A percentile compares a stretch with the other conserved stretches of the same genome.
These are phyloP conservation scores for Pangasius macronema DNA, from an alignment of 2,797 vertebrate species.

Conservation along the genomic window DNA sequence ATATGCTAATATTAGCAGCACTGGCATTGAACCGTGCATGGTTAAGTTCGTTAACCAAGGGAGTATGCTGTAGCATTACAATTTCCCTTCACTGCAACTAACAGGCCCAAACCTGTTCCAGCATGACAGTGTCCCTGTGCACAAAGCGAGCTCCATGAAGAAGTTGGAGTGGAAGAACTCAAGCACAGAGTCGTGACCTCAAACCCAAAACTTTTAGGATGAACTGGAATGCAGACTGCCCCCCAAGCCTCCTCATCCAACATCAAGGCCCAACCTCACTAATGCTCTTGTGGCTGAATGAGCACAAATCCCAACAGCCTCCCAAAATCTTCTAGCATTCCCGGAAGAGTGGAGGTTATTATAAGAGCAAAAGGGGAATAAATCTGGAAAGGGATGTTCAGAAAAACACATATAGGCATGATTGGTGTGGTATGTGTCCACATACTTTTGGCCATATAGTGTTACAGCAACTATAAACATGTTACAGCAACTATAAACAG, in stretches of 20 bases:
- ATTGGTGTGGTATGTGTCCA: not conserved
- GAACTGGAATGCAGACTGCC: not conserved
- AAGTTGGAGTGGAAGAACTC: not conserved
- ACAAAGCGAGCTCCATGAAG: not conserved
- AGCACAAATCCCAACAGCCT: not conserved
- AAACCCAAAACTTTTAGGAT: not conserved
- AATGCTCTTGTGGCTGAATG: not conserved
- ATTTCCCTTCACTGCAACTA: too few species aligned
- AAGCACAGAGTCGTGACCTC: not conserved
- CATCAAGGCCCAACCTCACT: too few species aligned
- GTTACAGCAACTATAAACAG: not conserved
- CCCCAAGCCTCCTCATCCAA: not conserved
- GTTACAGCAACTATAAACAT: not conserved
- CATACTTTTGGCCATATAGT: not conserved
- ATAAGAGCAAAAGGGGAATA: not conserved
- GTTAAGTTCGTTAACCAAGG: not conserved
- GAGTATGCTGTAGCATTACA: not conserved
- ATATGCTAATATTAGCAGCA: too few species aligned
- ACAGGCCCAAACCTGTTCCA: not conserved
- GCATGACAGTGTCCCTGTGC: not conserved
- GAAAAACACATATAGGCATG: not conserved
- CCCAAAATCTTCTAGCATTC: not conserved
- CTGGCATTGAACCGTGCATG: not conserved
- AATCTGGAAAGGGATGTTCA: not conserved
- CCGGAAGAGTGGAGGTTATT: not conserved